phyloP scores from a whole-genome alignment of 2,113 vertebrate genomes.

The Syngnathus scovelli region DNA sequence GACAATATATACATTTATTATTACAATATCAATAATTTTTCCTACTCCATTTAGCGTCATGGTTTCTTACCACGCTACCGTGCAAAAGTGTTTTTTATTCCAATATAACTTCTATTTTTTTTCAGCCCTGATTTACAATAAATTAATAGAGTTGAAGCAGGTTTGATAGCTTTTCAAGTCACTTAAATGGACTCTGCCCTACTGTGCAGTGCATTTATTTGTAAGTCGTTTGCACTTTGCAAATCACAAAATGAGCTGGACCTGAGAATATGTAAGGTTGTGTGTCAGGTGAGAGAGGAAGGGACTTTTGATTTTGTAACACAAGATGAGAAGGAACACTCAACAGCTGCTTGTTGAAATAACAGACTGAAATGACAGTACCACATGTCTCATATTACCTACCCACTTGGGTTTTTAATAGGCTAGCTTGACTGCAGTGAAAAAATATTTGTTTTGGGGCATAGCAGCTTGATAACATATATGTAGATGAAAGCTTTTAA shows the following conservation, averaged over 20 bases:
- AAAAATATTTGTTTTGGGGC: constrained; percentile 39
- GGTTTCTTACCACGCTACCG: too few relatives aligned
- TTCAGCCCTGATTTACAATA: neutral
- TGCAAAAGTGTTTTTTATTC: too few relatives aligned
- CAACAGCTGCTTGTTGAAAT: constrained; percentile 65
- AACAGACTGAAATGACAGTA: constrained; percentile 48
- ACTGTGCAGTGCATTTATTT: constrained; percentile 1
- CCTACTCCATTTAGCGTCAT: too few relatives aligned
- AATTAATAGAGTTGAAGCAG: neutral
- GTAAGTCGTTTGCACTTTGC: constrained; percentile 35
- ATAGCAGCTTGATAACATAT: constrained; percentile 41
- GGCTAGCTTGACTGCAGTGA: constrained; percentile 32
- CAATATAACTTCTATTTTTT: too few relatives aligned
- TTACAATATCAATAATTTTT: too few relatives aligned
- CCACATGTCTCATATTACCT: constrained; percentile 52
- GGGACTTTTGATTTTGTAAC: constrained; percentile 25
- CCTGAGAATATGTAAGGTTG: constrained; percentile 16
- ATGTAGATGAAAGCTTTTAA: constrained; percentile 20
- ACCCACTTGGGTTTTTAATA: constrained; percentile 57
- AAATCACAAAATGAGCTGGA: constrained; percentile 43
- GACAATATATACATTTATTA: too few relatives aligned
- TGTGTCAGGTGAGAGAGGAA: neutral
- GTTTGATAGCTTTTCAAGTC: neutral
- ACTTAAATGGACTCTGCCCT: constrained; percentile 21
- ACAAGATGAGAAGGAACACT: constrained; percentile 43